Conservation (phyloP, 2,113 vertebrate genomes). For the Leucopsar rothschildi region DNA sequence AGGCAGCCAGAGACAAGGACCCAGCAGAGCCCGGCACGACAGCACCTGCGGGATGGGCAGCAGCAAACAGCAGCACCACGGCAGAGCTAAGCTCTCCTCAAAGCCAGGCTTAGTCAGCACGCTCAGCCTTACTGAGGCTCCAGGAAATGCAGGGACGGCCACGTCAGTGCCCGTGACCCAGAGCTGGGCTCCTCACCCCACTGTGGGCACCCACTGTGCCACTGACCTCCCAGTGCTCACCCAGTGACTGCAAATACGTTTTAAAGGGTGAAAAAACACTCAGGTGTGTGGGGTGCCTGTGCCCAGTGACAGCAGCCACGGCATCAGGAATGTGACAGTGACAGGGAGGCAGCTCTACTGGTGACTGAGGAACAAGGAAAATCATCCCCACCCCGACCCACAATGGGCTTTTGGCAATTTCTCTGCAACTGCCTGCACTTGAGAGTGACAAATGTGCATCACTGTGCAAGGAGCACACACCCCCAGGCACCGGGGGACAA, state of each 20-base stretch:
- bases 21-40: neutral
- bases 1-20: neutral
- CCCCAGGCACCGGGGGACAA: rapidly evolving
- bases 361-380: rapidly evolving
- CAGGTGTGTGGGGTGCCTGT: neutral
- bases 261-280: neutral
- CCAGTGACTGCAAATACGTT: rapidly evolving
- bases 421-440: neutral
- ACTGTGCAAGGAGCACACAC: neutral
- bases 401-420: neutral
- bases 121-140: rapidly evolving
- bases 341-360: neutral
- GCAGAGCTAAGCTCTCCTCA: neutral
- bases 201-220: neutral
- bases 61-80: rapidly evolving
- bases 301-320: neutral
- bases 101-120: neutral
- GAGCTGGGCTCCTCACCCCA: rapidly evolving
- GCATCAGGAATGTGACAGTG: rapidly evolving
- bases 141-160: neutral
- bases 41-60: neutral
- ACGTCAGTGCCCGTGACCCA: rapidly evolving
- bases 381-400: rapidly evolving
- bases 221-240: rapidly evolving
- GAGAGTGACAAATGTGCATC: neutral